A percentile compares a stretch with the other conserved stretches of the same genome.
These are phyloP conservation scores for Nipponia nippon DNA, from an alignment of 2,113 vertebrate genomes.

Conservation along the genomic window DNA sequence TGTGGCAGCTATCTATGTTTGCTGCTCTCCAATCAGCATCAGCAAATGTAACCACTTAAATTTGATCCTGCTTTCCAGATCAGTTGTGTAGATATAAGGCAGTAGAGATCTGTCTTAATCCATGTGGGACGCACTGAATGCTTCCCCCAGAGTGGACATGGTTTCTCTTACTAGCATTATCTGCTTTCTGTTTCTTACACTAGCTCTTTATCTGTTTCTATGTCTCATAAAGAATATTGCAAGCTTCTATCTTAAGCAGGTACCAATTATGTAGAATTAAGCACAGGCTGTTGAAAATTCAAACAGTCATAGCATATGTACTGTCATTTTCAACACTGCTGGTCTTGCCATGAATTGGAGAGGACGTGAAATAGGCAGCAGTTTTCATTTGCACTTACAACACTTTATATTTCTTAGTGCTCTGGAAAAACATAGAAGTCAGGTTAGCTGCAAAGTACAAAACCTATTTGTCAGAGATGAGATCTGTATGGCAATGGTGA, in stretches of 20 bases:
- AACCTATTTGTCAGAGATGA: not conserved
- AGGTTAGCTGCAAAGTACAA: not conserved
- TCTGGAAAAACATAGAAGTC: not conserved
- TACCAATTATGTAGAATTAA: slow-evolving; percentile 65
- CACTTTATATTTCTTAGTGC: not conserved
- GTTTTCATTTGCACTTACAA: not conserved
- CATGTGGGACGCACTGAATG: slow-evolving; percentile 52
- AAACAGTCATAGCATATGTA: slow-evolving; percentile 55
- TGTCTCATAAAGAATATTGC: slow-evolving; percentile 60
- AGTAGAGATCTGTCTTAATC: slow-evolving; percentile 59
- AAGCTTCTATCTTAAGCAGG: slow-evolving; percentile 61
- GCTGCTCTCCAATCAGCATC: slow-evolving; percentile 45
- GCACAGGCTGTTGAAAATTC: slow-evolving; percentile 65
- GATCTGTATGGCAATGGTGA: not conserved
- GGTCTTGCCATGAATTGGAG: slow-evolving; percentile 21
- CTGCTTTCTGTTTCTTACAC: slow-evolving; percentile 73
- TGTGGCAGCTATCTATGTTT: slow-evolving; percentile 47
- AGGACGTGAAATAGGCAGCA: slow-evolving; percentile 27
- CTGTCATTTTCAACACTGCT: slow-evolving; percentile 35
- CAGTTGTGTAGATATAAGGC: slow-evolving; percentile 73
- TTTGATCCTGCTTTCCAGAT: slow-evolving; percentile 68
- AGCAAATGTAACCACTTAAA: slow-evolving; percentile 73
- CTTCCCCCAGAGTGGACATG: not conserved
- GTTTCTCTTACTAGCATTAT: slow-evolving; percentile 59
- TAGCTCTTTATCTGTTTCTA: slow-evolving; percentile 65